Percentiles rank a stretch among this genome's conserved stretches.
Conservation (phyloP, 2,113 vertebrate genomes). For the Urocitellus parryii region DNA sequence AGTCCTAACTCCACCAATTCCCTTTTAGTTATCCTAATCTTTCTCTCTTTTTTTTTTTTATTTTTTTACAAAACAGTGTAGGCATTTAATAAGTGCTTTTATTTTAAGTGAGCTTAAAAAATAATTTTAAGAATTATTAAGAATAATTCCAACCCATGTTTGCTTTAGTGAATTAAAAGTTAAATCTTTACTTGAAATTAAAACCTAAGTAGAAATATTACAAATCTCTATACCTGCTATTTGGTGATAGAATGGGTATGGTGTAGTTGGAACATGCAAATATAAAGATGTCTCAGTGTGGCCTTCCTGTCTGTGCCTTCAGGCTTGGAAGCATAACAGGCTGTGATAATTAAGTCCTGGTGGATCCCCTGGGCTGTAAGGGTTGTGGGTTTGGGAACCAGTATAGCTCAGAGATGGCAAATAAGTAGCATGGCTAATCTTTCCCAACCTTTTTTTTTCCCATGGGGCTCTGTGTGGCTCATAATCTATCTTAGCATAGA, state of each 20-base stretch:
- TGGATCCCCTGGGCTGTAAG: not conserved
- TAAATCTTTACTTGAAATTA: not conserved
- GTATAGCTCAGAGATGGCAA: not conserved
- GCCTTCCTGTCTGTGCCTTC: not conserved
- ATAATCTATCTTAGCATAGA: too few species aligned
- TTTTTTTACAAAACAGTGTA: not conserved
- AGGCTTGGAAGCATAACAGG: not conserved
- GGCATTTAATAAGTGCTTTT: not conserved
- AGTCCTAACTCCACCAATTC: not conserved
- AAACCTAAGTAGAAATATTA: constrained; percentile 5
- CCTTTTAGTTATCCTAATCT: not conserved
- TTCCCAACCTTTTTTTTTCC: not conserved
- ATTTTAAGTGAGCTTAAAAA: not conserved
- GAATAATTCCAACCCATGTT: not conserved
- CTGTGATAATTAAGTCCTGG: not conserved
- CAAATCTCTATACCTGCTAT: not conserved
- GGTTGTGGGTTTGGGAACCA: not conserved
- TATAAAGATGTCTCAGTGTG: not conserved
- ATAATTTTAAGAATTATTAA: not conserved
- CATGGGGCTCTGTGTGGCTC: not conserved
- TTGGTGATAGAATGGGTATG: not conserved
- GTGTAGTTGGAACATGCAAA: not conserved
- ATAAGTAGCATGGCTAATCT: not conserved
- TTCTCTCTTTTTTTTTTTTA: not conserved
- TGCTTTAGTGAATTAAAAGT: not conserved